Evolutionary conservation across 1,140 invertebrate genomes (phyloP).

Genomic region (Periplaneta americana): DNA sequence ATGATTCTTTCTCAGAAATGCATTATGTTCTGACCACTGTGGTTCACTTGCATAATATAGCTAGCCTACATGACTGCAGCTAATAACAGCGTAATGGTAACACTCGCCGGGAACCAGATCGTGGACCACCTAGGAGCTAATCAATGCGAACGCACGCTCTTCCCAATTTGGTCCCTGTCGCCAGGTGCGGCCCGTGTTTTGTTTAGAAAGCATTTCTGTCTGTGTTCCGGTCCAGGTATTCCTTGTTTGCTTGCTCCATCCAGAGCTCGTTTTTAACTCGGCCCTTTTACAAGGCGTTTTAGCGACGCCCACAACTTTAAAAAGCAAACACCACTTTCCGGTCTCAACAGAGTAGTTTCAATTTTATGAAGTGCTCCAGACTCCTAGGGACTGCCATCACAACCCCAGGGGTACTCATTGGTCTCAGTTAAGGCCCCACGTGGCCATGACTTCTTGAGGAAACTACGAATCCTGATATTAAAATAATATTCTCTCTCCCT

Average conservation of each 20-base stretch:
- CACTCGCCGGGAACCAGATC: neutral
- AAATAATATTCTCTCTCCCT: too few species aligned
- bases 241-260: neutral
- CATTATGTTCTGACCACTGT: too few species aligned
- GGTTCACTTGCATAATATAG: too few species aligned
- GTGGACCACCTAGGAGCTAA: neutral
- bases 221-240: neutral
- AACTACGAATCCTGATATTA: too few species aligned
- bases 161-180: neutral
- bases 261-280: too few species aligned
- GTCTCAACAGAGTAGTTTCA: neutral
- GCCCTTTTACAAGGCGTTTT: neutral
- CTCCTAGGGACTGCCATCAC: neutral
- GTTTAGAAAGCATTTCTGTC: neutral
- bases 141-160: neutral
- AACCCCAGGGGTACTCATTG: neutral
- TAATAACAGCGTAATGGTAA: neutral
- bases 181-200: neutral
- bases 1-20: too few species aligned
- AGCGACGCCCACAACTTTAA: neutral
- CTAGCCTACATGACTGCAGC: too few species aligned
- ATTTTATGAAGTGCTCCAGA: neutral
- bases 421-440: neutral
- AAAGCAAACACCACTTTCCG: neutral
- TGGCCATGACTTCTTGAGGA: neutral